Evolutionary conservation across 2,888 invertebrate genomes (phyloP).

Genomic region (Thereva unica): DNA sequence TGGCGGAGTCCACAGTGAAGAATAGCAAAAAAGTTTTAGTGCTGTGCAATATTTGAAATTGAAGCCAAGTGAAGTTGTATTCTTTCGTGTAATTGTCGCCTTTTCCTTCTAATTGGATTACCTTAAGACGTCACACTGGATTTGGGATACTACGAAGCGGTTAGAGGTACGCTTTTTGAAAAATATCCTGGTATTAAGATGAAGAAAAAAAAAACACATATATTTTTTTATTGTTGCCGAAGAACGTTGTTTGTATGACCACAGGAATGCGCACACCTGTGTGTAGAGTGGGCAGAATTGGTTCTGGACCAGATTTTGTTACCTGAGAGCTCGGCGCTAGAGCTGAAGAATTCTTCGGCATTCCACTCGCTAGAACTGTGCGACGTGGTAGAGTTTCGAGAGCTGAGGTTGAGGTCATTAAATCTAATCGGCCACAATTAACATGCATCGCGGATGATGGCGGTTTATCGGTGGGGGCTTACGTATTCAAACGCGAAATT

Average conservation of each 20-base stretch:
- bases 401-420: constrained; percentile 6
- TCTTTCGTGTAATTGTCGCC: constrained; percentile 1
- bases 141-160: constrained; percentile 60
- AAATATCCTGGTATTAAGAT: not conserved
- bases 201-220: no score
- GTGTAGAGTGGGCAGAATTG: not conserved
- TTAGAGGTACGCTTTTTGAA: constrained; percentile 52
- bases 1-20: not conserved
- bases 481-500: constrained; percentile 13
- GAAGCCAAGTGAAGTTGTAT: not conserved
- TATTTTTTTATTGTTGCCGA: not conserved
- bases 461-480: not conserved
- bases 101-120: constrained; percentile 41
- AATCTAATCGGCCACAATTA: constrained; percentile 26
- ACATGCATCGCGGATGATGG: constrained; percentile 17
- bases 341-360: constrained; percentile 20
- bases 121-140: constrained; percentile 54
- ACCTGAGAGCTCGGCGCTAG: not conserved
- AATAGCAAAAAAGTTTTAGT: constrained; percentile 13
- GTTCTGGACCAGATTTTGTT: not conserved
- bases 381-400: constrained; percentile 26
- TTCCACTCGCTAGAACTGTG: constrained; percentile 23
- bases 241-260: not conserved
- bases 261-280: not conserved
- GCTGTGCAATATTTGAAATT: not conserved